Evolutionary conservation across 1,140 invertebrate species (phyloP).

Genomic region (Wiebesia pumilae): DNA sequence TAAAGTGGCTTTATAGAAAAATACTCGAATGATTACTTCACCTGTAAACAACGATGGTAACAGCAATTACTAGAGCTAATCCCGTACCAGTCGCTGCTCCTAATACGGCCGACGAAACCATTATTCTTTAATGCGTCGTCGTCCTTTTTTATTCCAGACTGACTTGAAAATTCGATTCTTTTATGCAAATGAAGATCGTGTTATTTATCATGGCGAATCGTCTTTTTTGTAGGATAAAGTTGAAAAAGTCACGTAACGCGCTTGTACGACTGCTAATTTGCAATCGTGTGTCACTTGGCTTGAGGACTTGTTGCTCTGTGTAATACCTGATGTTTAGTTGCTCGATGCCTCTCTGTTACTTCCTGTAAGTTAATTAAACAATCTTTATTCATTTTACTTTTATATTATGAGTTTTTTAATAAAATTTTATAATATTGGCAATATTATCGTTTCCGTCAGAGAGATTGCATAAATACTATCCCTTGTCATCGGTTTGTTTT

Average conservation of each 20-base stretch:
- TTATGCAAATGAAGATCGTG: background rate
- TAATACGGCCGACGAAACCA: slow-evolving; percentile 79
- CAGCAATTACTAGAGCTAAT: slow-evolving; percentile 78
- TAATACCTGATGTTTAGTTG: background rate
- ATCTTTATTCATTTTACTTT: background rate
- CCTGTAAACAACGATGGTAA: slow-evolving; percentile 81
- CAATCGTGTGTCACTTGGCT: background rate
- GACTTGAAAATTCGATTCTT: background rate
- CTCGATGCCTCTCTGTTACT: no score
- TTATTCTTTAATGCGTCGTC: slow-evolving; percentile 50
- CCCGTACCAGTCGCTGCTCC: slow-evolving; percentile 81
- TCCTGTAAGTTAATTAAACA: background rate
- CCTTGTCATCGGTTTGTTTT: no score
- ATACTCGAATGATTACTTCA: slow-evolving; percentile 10
- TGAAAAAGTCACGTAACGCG: background rate
- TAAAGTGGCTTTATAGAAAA: background rate
- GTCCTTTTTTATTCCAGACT: background rate
- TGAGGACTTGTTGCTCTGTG: background rate
- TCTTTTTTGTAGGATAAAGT: background rate
- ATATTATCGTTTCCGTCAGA: no score
- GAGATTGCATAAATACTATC: no score
- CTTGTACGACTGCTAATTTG: background rate
- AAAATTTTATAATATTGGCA: no score
- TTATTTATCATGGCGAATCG: background rate
- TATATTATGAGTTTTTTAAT: no score